Evolutionary conservation across 2,113 vertebrate genomes (phyloP), one percentile per base, ranked within the genome.

Genomic region (Xyliphius kryptos): DNA sequence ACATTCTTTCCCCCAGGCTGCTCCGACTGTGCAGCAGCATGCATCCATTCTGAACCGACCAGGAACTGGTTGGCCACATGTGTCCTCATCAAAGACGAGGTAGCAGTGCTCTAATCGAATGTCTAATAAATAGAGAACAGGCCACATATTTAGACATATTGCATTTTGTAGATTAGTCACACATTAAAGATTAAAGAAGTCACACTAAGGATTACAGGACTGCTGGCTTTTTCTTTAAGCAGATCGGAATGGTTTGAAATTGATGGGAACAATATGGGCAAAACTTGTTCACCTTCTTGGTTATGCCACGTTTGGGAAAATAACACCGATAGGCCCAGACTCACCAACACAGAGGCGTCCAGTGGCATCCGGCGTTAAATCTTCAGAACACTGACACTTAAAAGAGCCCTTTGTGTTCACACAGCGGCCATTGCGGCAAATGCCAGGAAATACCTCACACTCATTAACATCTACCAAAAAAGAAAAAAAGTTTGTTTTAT

Each of bases 361-460:
- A 0, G 84, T 81, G 32, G 80, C 77, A 48, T 89, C 87, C 75
- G 87, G 55, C 0, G 81, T 88, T 44, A 89, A 74, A 1, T 84
- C 87, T 17, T 86, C 79, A 0, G 83, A 81, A 58, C 88, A 90
- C 50, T 86, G 82, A 1, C 88, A 90, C 51, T 40, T 81, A 53
- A 89, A 90, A 1, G 87, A 90, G 7, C 88, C 88, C 72, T 76
- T 78, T 63, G 76, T 85, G 78, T 90, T 90, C 26, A 86, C 8
- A 11, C 88, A 90, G 0, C 12, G 26, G 2, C 88, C 87, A 0
- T 87, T 88, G n/a, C 74, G 66, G 71, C 88, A 90, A 59, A 89
- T 77, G 0, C 85, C 83, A 0, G 87, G 87, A 62, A 90, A 90
- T 56, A 89, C 82, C 16, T 80, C 79, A 58, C 88, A 90, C 53